Evolutionary conservation across 2,113 vertebrate species (phyloP).

Genomic region (Actenoides hombroni): DNA sequence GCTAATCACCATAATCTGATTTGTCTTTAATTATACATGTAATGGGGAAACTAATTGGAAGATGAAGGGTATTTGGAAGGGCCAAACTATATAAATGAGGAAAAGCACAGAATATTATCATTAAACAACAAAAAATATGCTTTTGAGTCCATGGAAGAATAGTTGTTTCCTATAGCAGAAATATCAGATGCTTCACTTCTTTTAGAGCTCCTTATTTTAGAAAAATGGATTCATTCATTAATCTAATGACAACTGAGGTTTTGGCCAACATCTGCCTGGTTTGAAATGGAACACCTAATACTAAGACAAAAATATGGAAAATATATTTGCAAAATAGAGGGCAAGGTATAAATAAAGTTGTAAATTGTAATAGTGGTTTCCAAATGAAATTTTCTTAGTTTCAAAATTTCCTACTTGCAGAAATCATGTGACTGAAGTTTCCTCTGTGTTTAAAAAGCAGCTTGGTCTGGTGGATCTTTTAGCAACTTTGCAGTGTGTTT

Average conservation of each 20-base stretch:
- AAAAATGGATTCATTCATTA: neutral
- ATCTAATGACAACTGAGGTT: neutral
- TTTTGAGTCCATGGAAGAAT: neutral
- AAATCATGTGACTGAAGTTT: neutral
- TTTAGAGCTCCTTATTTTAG: neutral
- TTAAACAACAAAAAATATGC: neutral
- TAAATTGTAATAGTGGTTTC: neutral
- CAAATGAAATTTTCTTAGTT: neutral
- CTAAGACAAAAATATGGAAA: neutral
- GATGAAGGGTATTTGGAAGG: slow-evolving; percentile 32
- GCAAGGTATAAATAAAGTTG: neutral
- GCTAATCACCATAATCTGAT: slow-evolving; percentile 74
- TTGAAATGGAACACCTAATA: neutral
- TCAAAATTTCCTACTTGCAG: neutral
- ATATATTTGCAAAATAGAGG: neutral
- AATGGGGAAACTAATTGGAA: slow-evolving; percentile 66
- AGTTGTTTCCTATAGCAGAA: neutral
- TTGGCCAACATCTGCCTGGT: neutral
- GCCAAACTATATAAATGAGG: slow-evolving; percentile 25
- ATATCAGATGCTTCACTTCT: neutral
- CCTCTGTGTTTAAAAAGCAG: neutral
- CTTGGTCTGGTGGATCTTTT: neutral
- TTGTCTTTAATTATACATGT: slow-evolving; percentile 69
- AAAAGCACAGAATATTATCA: neutral
- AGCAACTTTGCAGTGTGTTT: neutral